phyloP scores from a whole-genome alignment of 1,140 invertebrate genomes.

The Diprion similis region DNA sequence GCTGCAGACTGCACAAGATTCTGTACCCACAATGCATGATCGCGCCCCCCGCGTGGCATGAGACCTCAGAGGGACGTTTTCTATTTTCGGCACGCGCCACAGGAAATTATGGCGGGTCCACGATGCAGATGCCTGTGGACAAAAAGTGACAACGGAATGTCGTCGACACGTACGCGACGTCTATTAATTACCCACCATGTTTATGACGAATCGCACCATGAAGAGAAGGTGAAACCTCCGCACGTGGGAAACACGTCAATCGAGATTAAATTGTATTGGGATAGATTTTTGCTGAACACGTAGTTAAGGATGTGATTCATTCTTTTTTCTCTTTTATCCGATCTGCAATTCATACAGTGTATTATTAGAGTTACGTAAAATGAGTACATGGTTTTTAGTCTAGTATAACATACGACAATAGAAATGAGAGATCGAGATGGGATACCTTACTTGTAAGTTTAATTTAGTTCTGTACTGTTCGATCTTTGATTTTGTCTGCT shows the following conservation, averaged over 20 bases:
- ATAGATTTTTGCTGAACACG: too few relatives aligned
- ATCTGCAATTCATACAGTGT: too few relatives aligned
- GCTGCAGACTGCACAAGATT: not conserved
- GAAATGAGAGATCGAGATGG: too few relatives aligned
- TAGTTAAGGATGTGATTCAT: not conserved
- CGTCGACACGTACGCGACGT: not conserved
- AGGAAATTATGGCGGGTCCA: not conserved
- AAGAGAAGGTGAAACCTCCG: not conserved
- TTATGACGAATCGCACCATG: not conserved
- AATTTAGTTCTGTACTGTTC: too few relatives aligned
- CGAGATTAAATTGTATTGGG: not conserved
- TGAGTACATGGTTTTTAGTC: too few relatives aligned
- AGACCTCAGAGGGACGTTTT: not conserved
- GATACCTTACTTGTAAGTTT: too few relatives aligned
- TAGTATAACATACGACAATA: too few relatives aligned
- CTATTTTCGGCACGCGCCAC: conserved; percentile 1
- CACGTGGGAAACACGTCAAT: too few relatives aligned
- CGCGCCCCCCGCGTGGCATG: not conserved
- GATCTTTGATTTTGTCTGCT: too few relatives aligned
- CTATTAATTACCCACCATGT: not conserved
- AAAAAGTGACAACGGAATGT: not conserved
- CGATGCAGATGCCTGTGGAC: not conserved
- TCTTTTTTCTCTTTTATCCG: not conserved
- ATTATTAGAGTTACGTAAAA: too few relatives aligned
- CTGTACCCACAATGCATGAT: not conserved